phyloP scores from a whole-genome alignment of 2,888 invertebrate species.

The Calliphora vomitoria region DNA sequence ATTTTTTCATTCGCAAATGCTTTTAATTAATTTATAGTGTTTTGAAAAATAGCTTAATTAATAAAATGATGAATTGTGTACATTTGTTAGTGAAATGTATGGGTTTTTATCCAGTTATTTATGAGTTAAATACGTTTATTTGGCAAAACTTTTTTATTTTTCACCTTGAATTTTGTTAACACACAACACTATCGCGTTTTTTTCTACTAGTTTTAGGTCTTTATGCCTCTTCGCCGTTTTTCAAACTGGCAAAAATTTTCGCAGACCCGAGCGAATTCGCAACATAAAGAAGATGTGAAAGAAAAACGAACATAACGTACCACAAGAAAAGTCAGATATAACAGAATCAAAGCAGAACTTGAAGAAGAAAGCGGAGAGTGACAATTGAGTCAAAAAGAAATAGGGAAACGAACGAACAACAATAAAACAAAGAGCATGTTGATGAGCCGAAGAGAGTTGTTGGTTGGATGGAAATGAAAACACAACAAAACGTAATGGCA shows the following conservation, averaged over 20 bases:
- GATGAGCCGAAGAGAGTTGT: constrained; percentile 36
- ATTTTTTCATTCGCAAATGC: constrained; percentile 41
- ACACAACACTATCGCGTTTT: constrained; percentile 72
- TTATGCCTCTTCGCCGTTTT: constrained; percentile 72
- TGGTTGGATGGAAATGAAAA: constrained; percentile 2
- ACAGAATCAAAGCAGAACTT: constrained; percentile 25
- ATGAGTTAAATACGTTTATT: constrained; percentile 2
- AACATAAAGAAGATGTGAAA: constrained; percentile 62
- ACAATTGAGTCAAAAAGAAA: constrained; percentile 3
- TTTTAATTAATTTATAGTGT: constrained; percentile 15
- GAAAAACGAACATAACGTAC: constrained; percentile 51
- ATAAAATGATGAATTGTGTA: too few species aligned
- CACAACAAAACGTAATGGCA: constrained; percentile 59
- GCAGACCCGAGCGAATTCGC: constrained; percentile 73
- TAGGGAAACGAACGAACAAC: constrained; percentile 34
- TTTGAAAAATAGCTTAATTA: background rate
- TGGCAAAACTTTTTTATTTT: constrained; percentile 59
- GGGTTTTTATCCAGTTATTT: background rate
- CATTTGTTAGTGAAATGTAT: background rate
- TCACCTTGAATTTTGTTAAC: constrained; percentile 75
- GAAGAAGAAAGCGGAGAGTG: constrained; percentile 51
- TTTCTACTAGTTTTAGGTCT: constrained; percentile 71
- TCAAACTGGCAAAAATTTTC: constrained; percentile 74
- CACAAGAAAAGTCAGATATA: constrained; percentile 41
- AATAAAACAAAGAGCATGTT: constrained; percentile 12